Evolutionary conservation across 2,888 invertebrate genomes (phyloP).

Genomic region (Cryptosula pallasiana): DNA sequence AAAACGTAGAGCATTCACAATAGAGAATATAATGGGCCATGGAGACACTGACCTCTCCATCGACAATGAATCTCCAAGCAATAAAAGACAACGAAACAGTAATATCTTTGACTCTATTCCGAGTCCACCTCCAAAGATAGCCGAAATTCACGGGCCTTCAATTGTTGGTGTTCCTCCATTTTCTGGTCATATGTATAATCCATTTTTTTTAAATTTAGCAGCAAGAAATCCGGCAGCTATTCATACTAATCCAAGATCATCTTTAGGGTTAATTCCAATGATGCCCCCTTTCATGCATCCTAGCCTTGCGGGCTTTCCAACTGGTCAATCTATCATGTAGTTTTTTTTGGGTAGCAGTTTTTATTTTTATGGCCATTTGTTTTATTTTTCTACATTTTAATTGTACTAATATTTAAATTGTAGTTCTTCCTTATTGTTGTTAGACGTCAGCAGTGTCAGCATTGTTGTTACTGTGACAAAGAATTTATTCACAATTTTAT

Average conservation of each 20-base stretch:
- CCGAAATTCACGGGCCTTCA: constrained; percentile 32
- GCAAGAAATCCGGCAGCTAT: constrained; percentile 3
- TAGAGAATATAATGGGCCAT: constrained; percentile 43
- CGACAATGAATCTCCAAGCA: not conserved
- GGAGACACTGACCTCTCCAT: constrained; percentile 16
- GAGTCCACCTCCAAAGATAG: constrained; percentile 45
- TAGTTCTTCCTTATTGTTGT: no score
- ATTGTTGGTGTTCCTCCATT: not conserved
- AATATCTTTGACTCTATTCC: constrained; percentile 48
- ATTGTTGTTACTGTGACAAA: no score
- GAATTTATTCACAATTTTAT: no score
- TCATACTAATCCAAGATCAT: not conserved
- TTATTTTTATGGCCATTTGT: constrained; percentile 2
- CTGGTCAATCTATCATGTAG: not conserved
- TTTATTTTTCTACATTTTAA: constrained; percentile 1
- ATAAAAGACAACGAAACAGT: constrained; percentile 32
- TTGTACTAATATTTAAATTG: no score
- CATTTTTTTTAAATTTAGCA: not conserved
- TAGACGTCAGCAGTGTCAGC: no score
- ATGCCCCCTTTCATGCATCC: constrained; percentile 16
- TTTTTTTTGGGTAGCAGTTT: not conserved
- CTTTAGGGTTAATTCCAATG: not conserved
- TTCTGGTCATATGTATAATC: constrained; percentile 15
- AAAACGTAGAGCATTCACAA: constrained; percentile 35
- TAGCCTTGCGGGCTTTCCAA: not conserved